Percentiles rank a stretch among this genome's conserved stretches.
phyloP scores from a whole-genome alignment of 2,113 vertebrate genomes.

The Bostrychus sinensis region DNA sequence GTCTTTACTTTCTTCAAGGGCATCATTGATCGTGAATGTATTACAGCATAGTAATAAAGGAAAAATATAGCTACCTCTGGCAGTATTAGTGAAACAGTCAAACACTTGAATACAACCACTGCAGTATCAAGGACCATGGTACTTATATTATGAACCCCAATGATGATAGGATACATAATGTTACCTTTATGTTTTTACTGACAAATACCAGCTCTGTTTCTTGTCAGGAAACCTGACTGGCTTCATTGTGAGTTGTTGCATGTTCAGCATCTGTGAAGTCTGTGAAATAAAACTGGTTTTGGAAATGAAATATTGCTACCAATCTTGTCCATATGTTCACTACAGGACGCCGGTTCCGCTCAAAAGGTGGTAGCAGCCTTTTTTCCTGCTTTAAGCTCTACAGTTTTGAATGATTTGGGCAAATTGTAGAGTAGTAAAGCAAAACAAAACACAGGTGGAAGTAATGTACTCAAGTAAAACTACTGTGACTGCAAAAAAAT shows the following conservation, averaged over 20 bases:
- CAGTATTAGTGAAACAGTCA: not conserved
- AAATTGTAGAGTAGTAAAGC: too few relatives aligned
- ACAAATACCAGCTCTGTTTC: not conserved
- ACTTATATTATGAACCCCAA: not conserved
- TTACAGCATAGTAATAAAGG: not conserved
- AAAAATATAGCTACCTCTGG: not conserved
- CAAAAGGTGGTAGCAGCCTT: too few relatives aligned
- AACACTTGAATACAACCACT: not conserved
- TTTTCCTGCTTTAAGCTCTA: too few relatives aligned
- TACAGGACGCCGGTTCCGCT: not conserved
- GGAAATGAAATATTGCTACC: not conserved
- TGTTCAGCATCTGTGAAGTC: slow-evolving; percentile 10
- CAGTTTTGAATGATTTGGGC: too few relatives aligned
- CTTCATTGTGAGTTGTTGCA: slow-evolving; percentile 12
- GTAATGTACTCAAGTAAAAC: too few relatives aligned
- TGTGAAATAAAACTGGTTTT: slow-evolving; percentile 4
- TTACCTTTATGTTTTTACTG: not conserved
- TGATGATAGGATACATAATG: not conserved
- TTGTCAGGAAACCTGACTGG: not conserved
- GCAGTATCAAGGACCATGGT: not conserved
- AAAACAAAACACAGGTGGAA: too few relatives aligned
- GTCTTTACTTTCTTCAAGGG: slow-evolving; percentile 4
- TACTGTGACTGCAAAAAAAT: too few relatives aligned
- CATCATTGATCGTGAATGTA: slow-evolving; percentile 3
- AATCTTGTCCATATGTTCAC: not conserved